phyloP scores from a whole-genome alignment of 2,113 vertebrate genomes.

The Stictonetta naevosa region DNA sequence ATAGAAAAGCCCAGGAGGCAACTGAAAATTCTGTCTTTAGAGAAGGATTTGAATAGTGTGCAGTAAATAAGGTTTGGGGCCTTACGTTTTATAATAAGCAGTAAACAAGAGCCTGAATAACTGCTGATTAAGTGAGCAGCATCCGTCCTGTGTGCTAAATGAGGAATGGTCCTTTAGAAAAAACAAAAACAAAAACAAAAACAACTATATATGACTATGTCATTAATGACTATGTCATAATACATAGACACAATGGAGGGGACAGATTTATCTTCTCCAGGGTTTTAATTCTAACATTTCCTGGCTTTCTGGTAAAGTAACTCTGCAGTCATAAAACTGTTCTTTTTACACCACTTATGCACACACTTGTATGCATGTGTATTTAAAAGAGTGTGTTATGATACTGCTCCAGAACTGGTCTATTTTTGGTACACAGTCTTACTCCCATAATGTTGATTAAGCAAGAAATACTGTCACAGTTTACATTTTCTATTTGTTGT shows the following conservation, averaged over 20 bases:
- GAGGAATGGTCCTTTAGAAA: background rate
- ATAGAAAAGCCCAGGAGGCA: slow-evolving; percentile 32
- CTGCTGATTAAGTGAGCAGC: slow-evolving; percentile 47
- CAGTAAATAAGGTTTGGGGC: slow-evolving; percentile 26
- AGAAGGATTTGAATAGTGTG: slow-evolving; percentile 11
- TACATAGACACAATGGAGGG: background rate
- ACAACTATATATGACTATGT: background rate
- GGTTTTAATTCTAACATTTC: background rate
- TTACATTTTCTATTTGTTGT: background rate
- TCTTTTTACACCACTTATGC: background rate
- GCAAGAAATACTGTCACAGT: background rate
- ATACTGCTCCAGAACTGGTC: background rate
- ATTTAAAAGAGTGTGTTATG: background rate
- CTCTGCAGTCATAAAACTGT: background rate
- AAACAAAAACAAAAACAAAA: background rate
- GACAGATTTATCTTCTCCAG: background rate
- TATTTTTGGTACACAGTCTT: background rate
- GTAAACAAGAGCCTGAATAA: slow-evolving; percentile 48
- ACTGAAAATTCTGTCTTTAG: slow-evolving; percentile 48
- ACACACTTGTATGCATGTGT: background rate
- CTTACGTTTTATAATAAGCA: slow-evolving; percentile 19
- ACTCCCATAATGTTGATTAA: background rate
- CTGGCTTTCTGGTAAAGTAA: background rate
- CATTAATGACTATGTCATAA: background rate
- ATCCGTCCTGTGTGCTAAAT: slow-evolving; percentile 1